Percentiles rank a stretch among this genome's conserved stretches.
Evolutionary conservation across 2,888 invertebrate species (phyloP).

Genomic region (Chorisops tibialis): DNA sequence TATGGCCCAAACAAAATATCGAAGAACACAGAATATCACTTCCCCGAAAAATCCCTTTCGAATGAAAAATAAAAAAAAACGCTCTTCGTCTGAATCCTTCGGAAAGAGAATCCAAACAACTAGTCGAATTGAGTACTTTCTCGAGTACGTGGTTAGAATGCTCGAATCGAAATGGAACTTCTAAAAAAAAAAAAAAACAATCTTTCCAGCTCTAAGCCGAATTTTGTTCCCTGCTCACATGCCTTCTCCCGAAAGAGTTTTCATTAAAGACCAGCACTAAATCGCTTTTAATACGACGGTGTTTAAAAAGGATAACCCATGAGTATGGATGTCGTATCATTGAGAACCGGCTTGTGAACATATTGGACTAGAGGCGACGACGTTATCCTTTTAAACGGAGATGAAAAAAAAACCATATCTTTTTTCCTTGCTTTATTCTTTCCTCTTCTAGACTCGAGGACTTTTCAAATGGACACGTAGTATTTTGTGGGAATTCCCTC

Average conservation of each 20-base stretch:
- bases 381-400: too few relatives aligned
- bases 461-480: too few relatives aligned
- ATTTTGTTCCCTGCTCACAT: background rate
- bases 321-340: too few relatives aligned
- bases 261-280: conserved; percentile 10
- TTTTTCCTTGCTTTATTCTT: too few relatives aligned
- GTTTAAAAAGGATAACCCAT: background rate
- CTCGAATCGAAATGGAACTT: background rate
- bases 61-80: background rate
- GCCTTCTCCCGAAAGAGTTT: background rate
- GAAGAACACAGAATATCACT: background rate
- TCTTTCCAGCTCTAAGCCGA: background rate
- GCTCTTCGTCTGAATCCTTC: background rate
- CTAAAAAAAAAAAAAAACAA: too few relatives aligned
- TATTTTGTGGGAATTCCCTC: too few relatives aligned
- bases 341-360: too few relatives aligned
- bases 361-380: too few relatives aligned
- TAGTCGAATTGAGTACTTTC: conserved; percentile 12
- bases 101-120: background rate
- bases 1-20: background rate
- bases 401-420: too few relatives aligned
- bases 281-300: conserved; percentile 10
- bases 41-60: background rate
- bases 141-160: conserved; percentile 13
- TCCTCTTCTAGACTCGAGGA: too few relatives aligned